Conservation (phyloP, 2,888 invertebrate genomes). For the Synanthedon vespiformis region DNA sequence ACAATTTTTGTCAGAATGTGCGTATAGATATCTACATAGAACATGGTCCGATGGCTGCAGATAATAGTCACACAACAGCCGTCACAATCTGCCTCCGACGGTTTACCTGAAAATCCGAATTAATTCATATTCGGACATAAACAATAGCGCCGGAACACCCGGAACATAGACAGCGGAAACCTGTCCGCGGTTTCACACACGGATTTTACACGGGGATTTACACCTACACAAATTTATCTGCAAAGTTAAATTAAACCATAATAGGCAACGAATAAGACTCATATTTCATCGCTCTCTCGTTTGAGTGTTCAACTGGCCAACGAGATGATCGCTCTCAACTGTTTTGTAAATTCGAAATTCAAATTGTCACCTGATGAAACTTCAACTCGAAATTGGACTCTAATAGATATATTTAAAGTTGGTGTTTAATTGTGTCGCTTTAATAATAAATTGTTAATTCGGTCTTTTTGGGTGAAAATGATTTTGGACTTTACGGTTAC, state of each 20-base stretch:
- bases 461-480: conserved; percentile 2
- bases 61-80: conserved; percentile 9
- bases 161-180: conserved; percentile 33
- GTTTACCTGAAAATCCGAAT: conserved; percentile 48
- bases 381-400: conserved; percentile 20
- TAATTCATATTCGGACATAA: conserved; percentile 48
- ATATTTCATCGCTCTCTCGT: neutral
- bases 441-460: neutral
- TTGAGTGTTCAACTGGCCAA: conserved; percentile 22
- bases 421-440: conserved; percentile 6
- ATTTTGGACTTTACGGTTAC: conserved; percentile 13
- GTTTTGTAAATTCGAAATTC: conserved; percentile 50
- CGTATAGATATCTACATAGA: no score
- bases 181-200: conserved; percentile 40
- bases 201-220: conserved; percentile 42
- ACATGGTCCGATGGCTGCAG: neutral
- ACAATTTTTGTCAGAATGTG: no score
- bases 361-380: conserved; percentile 46
- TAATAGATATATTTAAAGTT: conserved; percentile 12
- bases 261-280: conserved; percentile 5
- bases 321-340: conserved; percentile 38
- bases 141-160: conserved; percentile 22
- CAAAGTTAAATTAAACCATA: conserved; percentile 16
- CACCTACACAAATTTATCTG: neutral
- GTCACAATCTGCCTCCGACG: conserved; percentile 30